phyloP scores from a whole-genome alignment of 2,113 vertebrate species.

The Rhinichthys klamathensis region DNA sequence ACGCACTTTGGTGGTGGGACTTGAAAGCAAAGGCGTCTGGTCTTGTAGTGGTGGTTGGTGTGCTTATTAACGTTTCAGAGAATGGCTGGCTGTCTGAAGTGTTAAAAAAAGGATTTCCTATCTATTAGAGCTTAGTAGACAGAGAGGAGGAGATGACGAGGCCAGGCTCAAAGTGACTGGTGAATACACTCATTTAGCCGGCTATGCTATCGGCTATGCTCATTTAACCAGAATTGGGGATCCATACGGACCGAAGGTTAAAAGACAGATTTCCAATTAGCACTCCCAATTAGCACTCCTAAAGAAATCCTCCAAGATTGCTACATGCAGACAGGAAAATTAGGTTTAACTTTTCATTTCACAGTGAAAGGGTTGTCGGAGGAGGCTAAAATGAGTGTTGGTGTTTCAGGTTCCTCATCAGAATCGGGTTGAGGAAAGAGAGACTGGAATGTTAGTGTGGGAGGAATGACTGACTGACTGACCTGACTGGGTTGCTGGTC shows the following conservation, averaged over 20 bases:
- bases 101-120: constrained; percentile 58
- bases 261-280: constrained; percentile 55
- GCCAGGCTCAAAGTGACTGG: constrained; percentile 26
- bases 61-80: constrained; percentile 59
- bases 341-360: constrained; percentile 4
- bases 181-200: constrained; percentile 52
- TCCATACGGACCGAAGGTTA: constrained; percentile 18
- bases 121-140: constrained; percentile 64
- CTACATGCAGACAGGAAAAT: constrained; percentile 22
- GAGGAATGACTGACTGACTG: constrained; percentile 54
- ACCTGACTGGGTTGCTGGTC: constrained; percentile 99
- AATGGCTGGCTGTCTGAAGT: constrained; percentile 56
- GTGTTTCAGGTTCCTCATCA: background rate
- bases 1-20: constrained; percentile 12
- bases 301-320: constrained; percentile 34
- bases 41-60: constrained; percentile 45
- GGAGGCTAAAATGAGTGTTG: background rate
- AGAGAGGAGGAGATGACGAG: constrained; percentile 55
- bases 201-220: constrained; percentile 37
- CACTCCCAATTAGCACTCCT: constrained; percentile 53
- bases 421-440: background rate
- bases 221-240: constrained; percentile 48
- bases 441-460: background rate
- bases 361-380: background rate
- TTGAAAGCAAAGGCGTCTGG: constrained; percentile 46